Evolutionary conservation across 2,888 invertebrate genomes (phyloP), one percentile per base, ranked within the genome.

Genomic region (Caenorhabditis wallacei): DNA sequence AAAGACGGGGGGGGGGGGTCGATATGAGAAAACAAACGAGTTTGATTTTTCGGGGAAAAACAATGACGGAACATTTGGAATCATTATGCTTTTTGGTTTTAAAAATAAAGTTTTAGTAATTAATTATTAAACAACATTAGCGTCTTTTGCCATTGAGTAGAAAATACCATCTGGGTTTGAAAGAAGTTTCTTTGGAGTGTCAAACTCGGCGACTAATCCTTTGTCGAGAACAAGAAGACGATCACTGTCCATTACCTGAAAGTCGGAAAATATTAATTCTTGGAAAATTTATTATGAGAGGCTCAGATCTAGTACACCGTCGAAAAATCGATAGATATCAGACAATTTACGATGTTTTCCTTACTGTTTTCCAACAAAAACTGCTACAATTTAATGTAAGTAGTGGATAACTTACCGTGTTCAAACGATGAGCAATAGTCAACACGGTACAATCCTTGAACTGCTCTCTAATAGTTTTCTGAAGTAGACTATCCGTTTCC

Each of bases 371-470:
- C n/a, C n/a, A n/a, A n/a, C n/a, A n/a, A n/a, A n/a, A n/a, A n/a
- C n/a, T n/a, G n/a, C n/a, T n/a, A n/a, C n/a, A n/a, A n/a, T n/a
- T n/a, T n/a, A n/a, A n/a, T n/a, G n/a, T n/a, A n/a, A n/a, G n/a
- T 30, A 30, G 8, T 30, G 4, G 8, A 8, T 30, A 2, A 46
- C 20, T 20, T 40, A 86, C 87, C 63, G 87, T 85, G 37, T 85
- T 85, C 63, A 87, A 53, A 10, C 96, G 94, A 96, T 91, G 91
- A 11, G 91, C 91, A 66, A 91, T 91, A 11, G 91, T 91, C 4
- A 91, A 80, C 13, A 91, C 95, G 0, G 96, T 97, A 86, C 95
- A 95, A 88, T 95, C 95, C 85, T 94, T 94, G 92, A 96, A 96
- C 57, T 95, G 94, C 80, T 95, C 94, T 46, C 95, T 22, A 81